Evolutionary conservation across 2,888 invertebrate species (phyloP).

Genomic region (Blastobasis adustella): DNA sequence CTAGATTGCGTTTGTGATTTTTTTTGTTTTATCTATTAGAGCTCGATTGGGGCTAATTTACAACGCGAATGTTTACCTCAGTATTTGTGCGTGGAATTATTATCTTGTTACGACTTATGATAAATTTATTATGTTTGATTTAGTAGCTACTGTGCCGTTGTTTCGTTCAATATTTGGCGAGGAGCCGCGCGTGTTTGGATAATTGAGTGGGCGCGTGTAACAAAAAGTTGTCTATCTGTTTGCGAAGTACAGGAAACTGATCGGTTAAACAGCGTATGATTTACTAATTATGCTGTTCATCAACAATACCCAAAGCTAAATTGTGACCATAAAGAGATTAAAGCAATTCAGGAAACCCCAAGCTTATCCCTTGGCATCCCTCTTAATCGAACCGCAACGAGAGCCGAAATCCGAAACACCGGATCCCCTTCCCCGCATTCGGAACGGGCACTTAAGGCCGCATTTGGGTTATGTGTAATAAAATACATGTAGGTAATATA

Average conservation of each 20-base stretch:
- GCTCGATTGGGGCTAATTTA: slow-evolving; percentile 28
- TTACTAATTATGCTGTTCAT: background rate
- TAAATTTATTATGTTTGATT: background rate
- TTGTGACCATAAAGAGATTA: background rate
- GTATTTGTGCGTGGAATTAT: slow-evolving; percentile 10
- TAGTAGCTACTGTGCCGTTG: background rate
- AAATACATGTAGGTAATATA: slow-evolving; percentile 70
- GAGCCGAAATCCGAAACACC: slow-evolving; percentile 38
- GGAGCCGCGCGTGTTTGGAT: too few species aligned
- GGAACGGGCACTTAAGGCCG: slow-evolving; percentile 51
- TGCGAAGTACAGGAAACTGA: too few species aligned
- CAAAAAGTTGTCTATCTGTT: too few species aligned
- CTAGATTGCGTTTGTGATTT: slow-evolving; percentile 45
- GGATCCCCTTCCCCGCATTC: slow-evolving; percentile 39
- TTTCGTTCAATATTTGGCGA: too few species aligned
- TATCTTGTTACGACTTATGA: slow-evolving; percentile 2
- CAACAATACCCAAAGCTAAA: background rate
- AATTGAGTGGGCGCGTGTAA: too few species aligned
- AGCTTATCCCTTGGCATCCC: slow-evolving; percentile 30
- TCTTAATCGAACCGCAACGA: slow-evolving; percentile 42
- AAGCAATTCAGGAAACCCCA: slow-evolving; percentile 17
- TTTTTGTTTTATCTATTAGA: slow-evolving; percentile 47
- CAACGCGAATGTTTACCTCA: slow-evolving; percentile 17
- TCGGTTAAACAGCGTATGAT: background rate
- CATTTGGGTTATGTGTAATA: slow-evolving; percentile 62